Conservation (phyloP, 2,797 vertebrate species). For the Oreortyx pictus region DNA sequence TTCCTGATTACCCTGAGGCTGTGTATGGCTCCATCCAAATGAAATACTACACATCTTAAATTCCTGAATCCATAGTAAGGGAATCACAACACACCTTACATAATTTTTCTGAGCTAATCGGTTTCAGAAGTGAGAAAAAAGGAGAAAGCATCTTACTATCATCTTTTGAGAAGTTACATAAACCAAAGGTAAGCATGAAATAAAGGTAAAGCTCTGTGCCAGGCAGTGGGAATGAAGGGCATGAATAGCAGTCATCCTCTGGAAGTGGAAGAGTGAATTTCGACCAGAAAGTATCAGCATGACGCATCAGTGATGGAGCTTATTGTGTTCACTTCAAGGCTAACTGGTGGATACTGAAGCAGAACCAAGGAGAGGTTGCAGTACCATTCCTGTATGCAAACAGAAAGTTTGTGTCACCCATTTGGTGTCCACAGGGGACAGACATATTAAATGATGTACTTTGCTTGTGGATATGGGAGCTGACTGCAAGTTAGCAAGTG, state of each 20-base stretch:
- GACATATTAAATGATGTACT: rapidly evolving
- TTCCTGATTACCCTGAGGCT: not conserved
- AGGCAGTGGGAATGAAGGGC: not conserved
- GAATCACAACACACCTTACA: not conserved
- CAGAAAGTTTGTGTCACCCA: not conserved
- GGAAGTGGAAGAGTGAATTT: not conserved
- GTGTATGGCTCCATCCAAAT: not conserved
- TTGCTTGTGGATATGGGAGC: not conserved
- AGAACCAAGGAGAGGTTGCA: not conserved
- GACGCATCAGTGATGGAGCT: not conserved
- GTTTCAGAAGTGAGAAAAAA: not conserved
- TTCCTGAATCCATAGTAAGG: not conserved
- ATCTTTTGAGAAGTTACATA: not conserved
- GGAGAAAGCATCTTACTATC: not conserved
- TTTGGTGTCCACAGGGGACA: not conserved
- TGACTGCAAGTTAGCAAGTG: not conserved
- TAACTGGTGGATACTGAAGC: not conserved
- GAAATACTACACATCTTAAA: not conserved
- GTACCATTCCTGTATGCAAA: not conserved
- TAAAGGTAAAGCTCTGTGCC: not conserved
- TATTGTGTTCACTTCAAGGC: not conserved
- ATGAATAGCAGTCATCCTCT: rapidly evolving
- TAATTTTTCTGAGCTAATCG: not conserved
- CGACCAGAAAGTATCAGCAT: not conserved
- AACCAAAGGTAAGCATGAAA: not conserved